These are phyloP conservation scores for Endotricha flammealis DNA, from an alignment of 2,888 invertebrate genomes.

Conservation along the genomic window DNA sequence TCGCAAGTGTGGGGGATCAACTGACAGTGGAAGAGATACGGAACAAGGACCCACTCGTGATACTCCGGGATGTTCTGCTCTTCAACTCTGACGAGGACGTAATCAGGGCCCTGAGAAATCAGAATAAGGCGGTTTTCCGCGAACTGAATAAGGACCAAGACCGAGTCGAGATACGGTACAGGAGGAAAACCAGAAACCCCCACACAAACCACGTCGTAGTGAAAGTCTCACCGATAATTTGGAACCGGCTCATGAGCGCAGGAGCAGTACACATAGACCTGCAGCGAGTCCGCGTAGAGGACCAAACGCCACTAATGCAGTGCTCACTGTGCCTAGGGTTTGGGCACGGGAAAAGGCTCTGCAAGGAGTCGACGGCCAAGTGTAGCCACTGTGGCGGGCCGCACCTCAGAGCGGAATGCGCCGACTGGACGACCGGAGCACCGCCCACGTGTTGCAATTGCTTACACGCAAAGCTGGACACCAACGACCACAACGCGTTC, in stretches of 20 bases:
- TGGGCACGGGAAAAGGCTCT: too few species aligned
- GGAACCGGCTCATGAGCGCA: not conserved
- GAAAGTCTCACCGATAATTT: constrained; percentile 4
- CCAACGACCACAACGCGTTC: too few species aligned
- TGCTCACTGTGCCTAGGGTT: too few species aligned
- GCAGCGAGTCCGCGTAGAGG: too few species aligned
- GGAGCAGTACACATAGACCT: too few species aligned
- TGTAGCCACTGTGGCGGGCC: too few species aligned
- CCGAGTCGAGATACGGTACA: not conserved
- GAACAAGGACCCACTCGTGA: constrained; percentile 9
- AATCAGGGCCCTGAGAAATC: constrained; percentile 2
- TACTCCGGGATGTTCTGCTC: constrained; percentile 1
- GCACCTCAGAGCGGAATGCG: too few species aligned
- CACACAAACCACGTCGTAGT: constrained; percentile 1
- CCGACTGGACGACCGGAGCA: too few species aligned
- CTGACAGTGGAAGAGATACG: constrained; percentile 5
- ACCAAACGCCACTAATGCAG: too few species aligned
- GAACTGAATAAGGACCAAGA: not conserved
- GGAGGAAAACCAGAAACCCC: not conserved
- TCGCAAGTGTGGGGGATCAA: not conserved
- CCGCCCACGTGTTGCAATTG: too few species aligned
- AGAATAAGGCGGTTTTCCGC: constrained; percentile 4
- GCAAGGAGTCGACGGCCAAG: too few species aligned
- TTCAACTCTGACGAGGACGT: constrained; percentile 8
- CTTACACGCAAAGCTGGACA: too few species aligned